These are phyloP conservation scores for Montipora capricornis DNA, from an alignment of 64 coral and sea anemone species.

Conservation along the genomic window DNA sequence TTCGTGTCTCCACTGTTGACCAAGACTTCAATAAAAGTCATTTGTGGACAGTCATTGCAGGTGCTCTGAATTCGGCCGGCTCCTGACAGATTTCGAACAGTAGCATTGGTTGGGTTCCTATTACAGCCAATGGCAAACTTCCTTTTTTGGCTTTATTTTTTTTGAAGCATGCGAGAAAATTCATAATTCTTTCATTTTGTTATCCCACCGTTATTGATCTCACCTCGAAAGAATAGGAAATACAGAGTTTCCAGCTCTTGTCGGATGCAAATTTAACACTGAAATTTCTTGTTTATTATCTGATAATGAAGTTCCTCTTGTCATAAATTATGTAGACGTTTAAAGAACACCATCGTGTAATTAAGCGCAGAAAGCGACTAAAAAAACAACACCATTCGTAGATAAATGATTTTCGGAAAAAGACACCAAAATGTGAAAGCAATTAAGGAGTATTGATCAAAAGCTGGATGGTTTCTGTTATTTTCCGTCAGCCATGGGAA, in stretches of 20 bases:
- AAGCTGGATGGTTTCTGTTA: not conserved
- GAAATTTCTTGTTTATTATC: not conserved
- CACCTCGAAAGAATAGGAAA: not conserved
- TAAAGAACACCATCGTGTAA: not conserved
- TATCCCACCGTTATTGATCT: not conserved
- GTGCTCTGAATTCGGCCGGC: not conserved
- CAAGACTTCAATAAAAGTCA: not conserved
- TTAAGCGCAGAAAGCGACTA: not conserved
- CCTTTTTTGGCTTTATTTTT: too few relatives aligned
- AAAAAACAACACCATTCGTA: not conserved
- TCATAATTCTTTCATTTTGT: conserved; percentile 12
- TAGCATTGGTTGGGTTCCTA: not conserved
- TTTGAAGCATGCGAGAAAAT: not conserved
- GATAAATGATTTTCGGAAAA: not conserved
- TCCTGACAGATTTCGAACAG: not conserved
- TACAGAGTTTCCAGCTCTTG: not conserved
- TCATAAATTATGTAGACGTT: not conserved
- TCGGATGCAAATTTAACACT: conserved; percentile 8
- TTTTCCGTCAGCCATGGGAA: too few relatives aligned
- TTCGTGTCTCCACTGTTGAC: not conserved
- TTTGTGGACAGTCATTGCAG: not conserved
- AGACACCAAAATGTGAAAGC: not conserved
- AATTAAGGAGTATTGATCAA: not conserved
- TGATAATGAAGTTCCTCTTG: not conserved
- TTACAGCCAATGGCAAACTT: not conserved